Evolutionary conservation across 2,797 vertebrate species (phyloP).

Genomic region (Peromyscus aztecus): DNA sequence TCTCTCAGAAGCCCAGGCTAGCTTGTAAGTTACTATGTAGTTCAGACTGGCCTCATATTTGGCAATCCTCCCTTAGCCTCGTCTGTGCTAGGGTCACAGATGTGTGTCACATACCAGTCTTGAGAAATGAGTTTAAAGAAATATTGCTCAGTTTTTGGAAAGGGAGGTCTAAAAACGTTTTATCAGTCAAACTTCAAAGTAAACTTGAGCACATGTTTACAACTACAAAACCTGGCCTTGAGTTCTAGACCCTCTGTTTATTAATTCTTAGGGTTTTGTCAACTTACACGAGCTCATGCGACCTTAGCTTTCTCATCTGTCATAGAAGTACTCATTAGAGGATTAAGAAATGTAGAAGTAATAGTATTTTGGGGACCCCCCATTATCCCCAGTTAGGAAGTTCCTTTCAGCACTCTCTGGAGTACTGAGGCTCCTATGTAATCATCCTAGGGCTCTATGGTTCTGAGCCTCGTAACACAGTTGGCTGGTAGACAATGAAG

Average conservation of each 20-base stretch:
- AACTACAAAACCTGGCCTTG: neutral
- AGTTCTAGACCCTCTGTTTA: neutral
- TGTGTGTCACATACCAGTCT: neutral
- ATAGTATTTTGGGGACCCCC: neutral
- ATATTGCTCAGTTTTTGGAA: neutral
- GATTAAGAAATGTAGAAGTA: neutral
- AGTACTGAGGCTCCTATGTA: too few species aligned
- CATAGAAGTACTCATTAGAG: neutral
- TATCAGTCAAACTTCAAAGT: conserved; percentile 6
- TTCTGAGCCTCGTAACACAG: neutral
- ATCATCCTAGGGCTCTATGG: neutral
- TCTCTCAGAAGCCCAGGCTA: neutral
- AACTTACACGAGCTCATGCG: neutral
- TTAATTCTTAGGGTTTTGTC: neutral
- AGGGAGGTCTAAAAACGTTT: neutral
- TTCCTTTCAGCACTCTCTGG: too few species aligned
- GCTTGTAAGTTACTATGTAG: neutral
- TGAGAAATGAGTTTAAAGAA: neutral
- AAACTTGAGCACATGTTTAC: neutral
- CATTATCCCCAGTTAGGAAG: neutral
- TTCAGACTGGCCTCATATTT: neutral
- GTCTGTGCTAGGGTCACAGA: neutral
- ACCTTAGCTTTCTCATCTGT: neutral
- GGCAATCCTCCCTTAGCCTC: neutral
- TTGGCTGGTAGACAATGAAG: neutral